Evolutionary conservation across 2,113 vertebrate species (phyloP).

Genomic region (Bufo bufo): DNA sequence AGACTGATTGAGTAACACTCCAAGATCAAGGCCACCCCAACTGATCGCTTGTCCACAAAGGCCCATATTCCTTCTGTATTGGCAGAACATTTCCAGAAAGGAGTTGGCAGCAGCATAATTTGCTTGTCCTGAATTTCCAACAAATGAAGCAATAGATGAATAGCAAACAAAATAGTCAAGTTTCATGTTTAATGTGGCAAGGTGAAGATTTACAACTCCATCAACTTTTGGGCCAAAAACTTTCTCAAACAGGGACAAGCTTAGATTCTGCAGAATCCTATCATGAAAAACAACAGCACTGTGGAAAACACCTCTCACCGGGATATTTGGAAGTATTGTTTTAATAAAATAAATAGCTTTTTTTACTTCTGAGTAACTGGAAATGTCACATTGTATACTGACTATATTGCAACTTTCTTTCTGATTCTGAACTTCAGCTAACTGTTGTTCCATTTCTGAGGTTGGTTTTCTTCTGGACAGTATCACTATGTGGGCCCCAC

Average conservation of each 20-base stretch:
- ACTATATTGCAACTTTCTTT: conserved; percentile 64
- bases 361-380: conserved; percentile 67
- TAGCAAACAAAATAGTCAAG: conserved; percentile 88
- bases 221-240: conserved; percentile 83
- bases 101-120: conserved; percentile 90
- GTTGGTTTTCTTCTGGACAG: conserved; percentile 72
- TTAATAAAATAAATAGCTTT: conserved; percentile 68
- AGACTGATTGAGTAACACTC: conserved; percentile 75
- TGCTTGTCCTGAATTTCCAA: conserved; percentile 79
- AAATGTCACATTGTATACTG: conserved; percentile 77
- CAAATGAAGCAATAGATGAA: conserved; percentile 83
- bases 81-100: conserved; percentile 82
- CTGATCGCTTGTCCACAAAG: conserved; percentile 84
- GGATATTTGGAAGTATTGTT: conserved; percentile 68
- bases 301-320: conserved; percentile 84
- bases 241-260: conserved; percentile 72
- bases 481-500: conserved; percentile 77
- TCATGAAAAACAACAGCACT: conserved; percentile 82
- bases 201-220: conserved; percentile 81
- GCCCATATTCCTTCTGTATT: conserved; percentile 79
- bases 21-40: conserved; percentile 85
- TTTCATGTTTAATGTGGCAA: conserved; percentile 73
- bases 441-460: conserved; percentile 69
- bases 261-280: conserved; percentile 74
- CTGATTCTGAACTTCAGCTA: conserved; percentile 70